Base-by-base conservation (phyloP, 2,888 invertebrate species). In the Scelioninae gen. 1 region DNA sequence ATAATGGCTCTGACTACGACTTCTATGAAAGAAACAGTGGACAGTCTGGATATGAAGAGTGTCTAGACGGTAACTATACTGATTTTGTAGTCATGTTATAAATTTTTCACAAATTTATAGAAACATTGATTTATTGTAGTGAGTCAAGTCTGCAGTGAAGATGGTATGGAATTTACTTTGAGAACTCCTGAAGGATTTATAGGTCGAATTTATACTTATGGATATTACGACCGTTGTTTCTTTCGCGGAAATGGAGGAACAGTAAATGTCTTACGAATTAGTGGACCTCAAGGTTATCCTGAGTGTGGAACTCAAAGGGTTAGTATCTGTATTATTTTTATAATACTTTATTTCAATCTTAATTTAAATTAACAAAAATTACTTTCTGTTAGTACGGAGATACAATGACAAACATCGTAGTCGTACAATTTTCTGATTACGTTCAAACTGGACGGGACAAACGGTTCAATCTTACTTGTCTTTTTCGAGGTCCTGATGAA, bases 81-180 rank as follows among this genome's bases (percentile, higher is more conserved):
- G n/a, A n/a, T n/a, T n/a, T n/a, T n/a, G n/a, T n/a, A n/a, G n/a
- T n/a, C n/a, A n/a, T n/a, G n/a, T n/a, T n/a, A n/a, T n/a, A n/a
- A n/a, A n/a, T n/a, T n/a, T n/a, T n/a, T n/a, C n/a, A n/a, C n/a
- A n/a, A 49, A 49, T 16, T 23, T 49, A 23, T 8, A 23, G 8
- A 15, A 45, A 45, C 8, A 45, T 45, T 6, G 8, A 15, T 34
- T 56, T 43, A 34, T 91, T 87, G 72, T 88, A 97, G 97, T 98
- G 66, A 96, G 96, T 65, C 97, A 98, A 94, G 95, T 96, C 0
- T 98, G 98, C 92, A 97, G 96, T 88, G 97, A 97, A 93, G 97
- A 98, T 90, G 98, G 97, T 0, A 98, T 98, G 97, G 97, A 97
- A 91, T 98, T 98, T 90, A 97, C 97, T 0, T 93, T 98, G 65